These are phyloP conservation scores for Papilio demoleus DNA, from an alignment of 2,888 invertebrate species.

Conservation along the genomic window DNA sequence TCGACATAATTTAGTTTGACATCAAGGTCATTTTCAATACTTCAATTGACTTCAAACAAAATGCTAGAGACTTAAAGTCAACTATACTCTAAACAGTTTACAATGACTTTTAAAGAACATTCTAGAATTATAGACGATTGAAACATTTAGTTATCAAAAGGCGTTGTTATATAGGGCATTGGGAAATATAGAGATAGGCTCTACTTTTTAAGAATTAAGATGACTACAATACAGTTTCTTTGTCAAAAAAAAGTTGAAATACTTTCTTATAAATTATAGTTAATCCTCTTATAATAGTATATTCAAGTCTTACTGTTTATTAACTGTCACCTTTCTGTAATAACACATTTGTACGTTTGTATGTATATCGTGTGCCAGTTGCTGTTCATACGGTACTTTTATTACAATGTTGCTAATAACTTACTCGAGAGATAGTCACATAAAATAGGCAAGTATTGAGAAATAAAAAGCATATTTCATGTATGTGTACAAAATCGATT, in stretches of 20 bases:
- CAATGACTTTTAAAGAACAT: neutral
- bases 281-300: slow-evolving; percentile 15
- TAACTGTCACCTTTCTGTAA: slow-evolving; percentile 17
- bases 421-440: neutral
- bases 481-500: no score
- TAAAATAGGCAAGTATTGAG: neutral
- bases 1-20: slow-evolving; percentile 27
- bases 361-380: slow-evolving; percentile 6
- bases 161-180: neutral
- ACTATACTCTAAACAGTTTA: neutral
- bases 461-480: no score
- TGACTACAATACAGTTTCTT: neutral
- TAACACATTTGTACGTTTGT: neutral
- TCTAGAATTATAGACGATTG: neutral
- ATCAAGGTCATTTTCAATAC: slow-evolving; percentile 23
- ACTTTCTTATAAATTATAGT: neutral
- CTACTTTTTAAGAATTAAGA: neutral
- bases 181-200: neutral
- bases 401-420: slow-evolving; percentile 4
- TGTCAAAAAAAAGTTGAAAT: neutral
- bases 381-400: slow-evolving; percentile 10
- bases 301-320: neutral
- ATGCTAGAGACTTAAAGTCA: slow-evolving; percentile 1
- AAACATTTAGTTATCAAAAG: neutral
- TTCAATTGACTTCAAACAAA: slow-evolving; percentile 21